Percentiles rank a stretch among this genome's conserved stretches.
phyloP scores from a whole-genome alignment of 2,797 vertebrate species.

The Tadarida brasiliensis region DNA sequence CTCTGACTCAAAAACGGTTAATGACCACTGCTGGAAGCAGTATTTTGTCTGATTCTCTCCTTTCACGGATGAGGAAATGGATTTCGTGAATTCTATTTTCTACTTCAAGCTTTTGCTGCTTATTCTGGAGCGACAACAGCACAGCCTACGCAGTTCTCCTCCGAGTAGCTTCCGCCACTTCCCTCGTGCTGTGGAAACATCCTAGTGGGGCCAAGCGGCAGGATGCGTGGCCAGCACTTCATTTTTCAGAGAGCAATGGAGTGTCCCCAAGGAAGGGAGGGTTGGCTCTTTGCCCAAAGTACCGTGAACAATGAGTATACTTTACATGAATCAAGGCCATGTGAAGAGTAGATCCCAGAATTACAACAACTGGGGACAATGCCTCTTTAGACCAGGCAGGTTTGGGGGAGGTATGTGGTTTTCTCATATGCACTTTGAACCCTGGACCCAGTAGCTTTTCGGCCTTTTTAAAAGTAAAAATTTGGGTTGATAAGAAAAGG shows the following conservation, averaged over 20 bases:
- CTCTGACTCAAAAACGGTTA: slow-evolving; percentile 26
- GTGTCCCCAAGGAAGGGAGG: slow-evolving; percentile 18
- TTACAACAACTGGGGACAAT: background rate
- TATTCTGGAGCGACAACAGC: background rate
- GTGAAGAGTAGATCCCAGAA: slow-evolving; percentile 28
- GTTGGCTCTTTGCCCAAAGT: slow-evolving; percentile 56
- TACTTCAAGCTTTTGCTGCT: slow-evolving; percentile 15
- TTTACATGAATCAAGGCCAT: slow-evolving; percentile 4
- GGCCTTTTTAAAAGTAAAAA: slow-evolving; percentile 46
- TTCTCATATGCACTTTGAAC: background rate
- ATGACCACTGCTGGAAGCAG: background rate
- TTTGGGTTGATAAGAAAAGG: background rate
- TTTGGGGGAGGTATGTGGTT: background rate
- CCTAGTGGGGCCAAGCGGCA: background rate
- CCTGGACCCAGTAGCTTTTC: background rate
- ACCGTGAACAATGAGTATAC: background rate
- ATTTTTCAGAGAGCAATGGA: slow-evolving; percentile 57
- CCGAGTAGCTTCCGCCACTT: background rate
- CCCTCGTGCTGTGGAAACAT: background rate
- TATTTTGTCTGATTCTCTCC: background rate
- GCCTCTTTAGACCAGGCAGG: background rate
- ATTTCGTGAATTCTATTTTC: slow-evolving; percentile 25
- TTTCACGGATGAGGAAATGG: slow-evolving; percentile 29
- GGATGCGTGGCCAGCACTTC: slow-evolving; percentile 2
- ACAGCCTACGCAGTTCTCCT: background rate